Percentiles rank a stretch among this genome's conserved stretches.
Evolutionary conservation across 2,888 invertebrate genomes (phyloP).

Genomic region (Julus scanicus): DNA sequence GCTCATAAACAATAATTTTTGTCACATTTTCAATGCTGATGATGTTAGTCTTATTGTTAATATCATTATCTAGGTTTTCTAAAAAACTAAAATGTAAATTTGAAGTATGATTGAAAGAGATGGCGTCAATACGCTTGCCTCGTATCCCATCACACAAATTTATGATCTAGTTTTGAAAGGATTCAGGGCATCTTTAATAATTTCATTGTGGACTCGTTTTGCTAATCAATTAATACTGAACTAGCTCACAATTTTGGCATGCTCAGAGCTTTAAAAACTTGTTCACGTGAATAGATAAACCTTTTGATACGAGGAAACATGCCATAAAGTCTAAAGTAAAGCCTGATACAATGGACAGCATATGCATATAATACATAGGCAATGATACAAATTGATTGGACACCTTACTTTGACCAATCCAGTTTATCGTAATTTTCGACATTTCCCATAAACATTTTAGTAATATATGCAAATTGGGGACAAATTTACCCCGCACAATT

Average conservation of each 20-base stretch:
- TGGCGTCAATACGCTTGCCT: not conserved
- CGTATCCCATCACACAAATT: not conserved
- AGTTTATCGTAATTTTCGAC: not conserved
- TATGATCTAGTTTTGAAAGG: not conserved
- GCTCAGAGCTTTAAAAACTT: not conserved
- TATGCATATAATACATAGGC: too few species aligned
- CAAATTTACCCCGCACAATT: too few species aligned
- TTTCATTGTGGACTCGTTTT: not conserved
- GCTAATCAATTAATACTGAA: conserved; percentile 12
- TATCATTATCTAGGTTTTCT: too few species aligned
- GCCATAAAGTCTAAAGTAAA: not conserved
- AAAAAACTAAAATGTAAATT: too few species aligned
- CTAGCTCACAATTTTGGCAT: not conserved
- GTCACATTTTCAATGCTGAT: too few species aligned
- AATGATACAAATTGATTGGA: too few species aligned
- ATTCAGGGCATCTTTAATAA: not conserved
- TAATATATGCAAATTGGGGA: too few species aligned
- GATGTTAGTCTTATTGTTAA: too few species aligned
- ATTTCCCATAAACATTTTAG: not conserved
- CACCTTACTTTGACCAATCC: not conserved
- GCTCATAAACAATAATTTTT: too few species aligned
- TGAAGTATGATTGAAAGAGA: not conserved
- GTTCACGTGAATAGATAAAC: not conserved
- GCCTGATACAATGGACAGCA: not conserved
- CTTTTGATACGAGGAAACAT: not conserved